Evolutionary conservation across 2,888 invertebrate genomes (phyloP), one percentile per base, ranked within the genome.

Genomic region (Tetheella fluctuosa): DNA sequence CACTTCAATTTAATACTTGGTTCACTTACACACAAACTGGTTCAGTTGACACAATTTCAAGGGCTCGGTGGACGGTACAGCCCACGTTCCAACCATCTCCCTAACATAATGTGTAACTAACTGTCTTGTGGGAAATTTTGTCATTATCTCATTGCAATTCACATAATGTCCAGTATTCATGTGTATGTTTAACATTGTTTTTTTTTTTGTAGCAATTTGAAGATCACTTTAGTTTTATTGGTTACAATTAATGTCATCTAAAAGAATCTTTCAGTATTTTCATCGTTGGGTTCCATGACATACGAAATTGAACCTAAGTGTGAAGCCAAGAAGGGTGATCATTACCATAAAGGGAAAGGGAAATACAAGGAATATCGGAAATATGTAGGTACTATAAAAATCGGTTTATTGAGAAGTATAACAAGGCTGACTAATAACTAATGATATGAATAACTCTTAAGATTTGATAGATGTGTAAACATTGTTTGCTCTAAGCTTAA

Each of bases 31-130:
- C 65, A 64, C 73, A 54, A 59, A 34, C 34, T 54, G 39, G 60
- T 57, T 61, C 65, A 52, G 62, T 66, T 76, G 80, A 77, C 83
- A 83, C 79, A 81, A 79, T 83, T 84, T 71, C 75, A 71, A 64
- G 71, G 71, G 69, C 72, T 68, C 62, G 67, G 73, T 74, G 77
- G 73, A 73, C 77, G 76, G 70, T 69, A 62, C 76, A 64, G 67
- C 80, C 80, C 79, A 80, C 82, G 74, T 74, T 67, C 37, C 68
- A 39, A 42, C 42, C 48, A 48, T 59, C 64, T 63, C 60, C 63
- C 65, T 61, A 58, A 20, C 55, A 55, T 34, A 48, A 42, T 15
- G 17, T 30, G 28, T 54, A 28, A 34, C 30, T 54, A 54, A 55
- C 55, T 55, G 55, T 55, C 23, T 13, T 23, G 34, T 55, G 55